Percentiles rank a stretch among this genome's conserved stretches.
Conservation (phyloP, 2,888 invertebrate species). For the Rapana venosa region DNA sequence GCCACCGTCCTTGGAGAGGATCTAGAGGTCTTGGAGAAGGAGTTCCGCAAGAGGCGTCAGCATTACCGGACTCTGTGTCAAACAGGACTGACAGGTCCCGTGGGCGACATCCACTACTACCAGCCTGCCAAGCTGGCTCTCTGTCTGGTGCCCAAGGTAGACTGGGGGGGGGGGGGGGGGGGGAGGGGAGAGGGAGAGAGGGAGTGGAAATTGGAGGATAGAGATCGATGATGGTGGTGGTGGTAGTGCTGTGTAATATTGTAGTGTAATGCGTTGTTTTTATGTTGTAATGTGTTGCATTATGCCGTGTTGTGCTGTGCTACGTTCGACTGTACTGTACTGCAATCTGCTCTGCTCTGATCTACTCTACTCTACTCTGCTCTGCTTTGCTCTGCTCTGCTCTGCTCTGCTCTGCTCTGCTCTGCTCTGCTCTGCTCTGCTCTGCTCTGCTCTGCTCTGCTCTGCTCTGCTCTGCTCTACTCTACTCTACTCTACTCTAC, state of each 20-base stretch:
- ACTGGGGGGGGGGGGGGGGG: neutral
- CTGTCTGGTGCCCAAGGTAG: constrained; percentile 14
- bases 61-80: neutral
- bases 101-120: constrained; percentile 12
- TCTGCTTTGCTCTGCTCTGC: too few species aligned
- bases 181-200: neutral
- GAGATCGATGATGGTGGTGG: neutral
- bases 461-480: too few species aligned
- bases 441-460: too few species aligned
- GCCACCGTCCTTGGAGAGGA: neutral
- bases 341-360: too few species aligned
- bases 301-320: neutral
- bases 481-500: too few species aligned
- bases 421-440: too few species aligned
- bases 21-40: neutral
- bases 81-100: neutral
- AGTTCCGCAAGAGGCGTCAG: neutral
- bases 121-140: constrained; percentile 15
- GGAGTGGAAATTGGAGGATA: neutral
- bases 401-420: too few species aligned
- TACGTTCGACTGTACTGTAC: neutral
- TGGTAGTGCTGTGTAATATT: neutral
- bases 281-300: neutral
- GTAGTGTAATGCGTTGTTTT: neutral
- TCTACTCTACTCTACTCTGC: too few species aligned